Evolutionary conservation across 2,797 vertebrate species (phyloP), one percentile per base, ranked within the genome.

Genomic region (Masticophis lateralis): DNA sequence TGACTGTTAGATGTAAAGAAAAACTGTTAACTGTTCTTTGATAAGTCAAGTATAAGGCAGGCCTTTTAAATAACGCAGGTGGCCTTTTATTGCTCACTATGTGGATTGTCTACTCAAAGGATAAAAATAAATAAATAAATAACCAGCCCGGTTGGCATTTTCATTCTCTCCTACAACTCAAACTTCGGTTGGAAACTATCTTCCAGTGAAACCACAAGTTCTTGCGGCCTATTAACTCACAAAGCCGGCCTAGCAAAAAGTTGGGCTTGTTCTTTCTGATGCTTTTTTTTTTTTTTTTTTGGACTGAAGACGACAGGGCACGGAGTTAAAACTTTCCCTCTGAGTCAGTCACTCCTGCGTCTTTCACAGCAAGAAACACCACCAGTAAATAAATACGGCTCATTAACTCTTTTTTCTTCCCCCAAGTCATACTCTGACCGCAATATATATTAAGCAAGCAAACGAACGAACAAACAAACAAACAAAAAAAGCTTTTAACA

Each of bases 141-240:
- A 6, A 7, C 6, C 32, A 74, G 13, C 51, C 47, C n/a, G 1
- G 51, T 28, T 28, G 51, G 28, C 86, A 28, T 51, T 87, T 53
- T 55, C 86, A 51, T 55, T 13, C 5, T 69, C 66, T 69, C 61
- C 47, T 59, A 20, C 20, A n/a, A 27, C 18, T 60, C 18, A 20
- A 61, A 28, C 13, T 86, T 57, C 57, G 22, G 10, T 25, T 12
- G 5, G n/a, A 61, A 96, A 83, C 8, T 51, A 93, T 87, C 69
- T 2, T 61, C 47, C 91, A 87, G 88, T 28, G 56, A 25, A 51
- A 27, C 3, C 79, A 0, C 3, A 47, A 51, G 56, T n/a, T 43
- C 60, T 66, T 1, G 0, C 9, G 55, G 28, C 5, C 10, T n/a
- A 32, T 47, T 55, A 0, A 0, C 37, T 60, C 0, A 0, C 0